These are phyloP conservation scores for Eurois occulta DNA, from an alignment of 2,888 invertebrate genomes.

Conservation along the genomic window DNA sequence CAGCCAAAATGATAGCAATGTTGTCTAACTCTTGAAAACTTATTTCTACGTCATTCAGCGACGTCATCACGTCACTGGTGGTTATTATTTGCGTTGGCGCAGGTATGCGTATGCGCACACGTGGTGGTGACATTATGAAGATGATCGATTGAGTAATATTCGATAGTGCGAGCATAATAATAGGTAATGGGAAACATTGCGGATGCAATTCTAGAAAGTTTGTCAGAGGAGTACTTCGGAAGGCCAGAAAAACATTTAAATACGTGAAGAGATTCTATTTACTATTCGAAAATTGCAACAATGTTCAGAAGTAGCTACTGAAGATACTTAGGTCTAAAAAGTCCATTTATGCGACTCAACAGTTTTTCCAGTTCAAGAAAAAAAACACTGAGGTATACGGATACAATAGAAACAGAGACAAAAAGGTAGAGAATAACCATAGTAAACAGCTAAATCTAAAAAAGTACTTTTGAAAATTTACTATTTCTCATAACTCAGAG, in stretches of 20 bases:
- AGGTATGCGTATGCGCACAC: conserved; percentile 50
- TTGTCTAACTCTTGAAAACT: conserved; percentile 50
- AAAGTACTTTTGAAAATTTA: not conserved
- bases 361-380: not conserved
- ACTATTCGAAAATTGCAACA: not conserved
- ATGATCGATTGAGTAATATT: conserved; percentile 13
- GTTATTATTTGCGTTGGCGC: conserved; percentile 40
- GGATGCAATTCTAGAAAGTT: not conserved
- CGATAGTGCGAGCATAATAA: not conserved
- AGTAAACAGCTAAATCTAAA: not conserved
- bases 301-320: not conserved
- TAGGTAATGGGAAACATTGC: not conserved
- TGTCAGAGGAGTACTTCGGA: not conserved
- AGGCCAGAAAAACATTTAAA: not conserved
- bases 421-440: not conserved
- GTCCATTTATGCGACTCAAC: not conserved
- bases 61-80: conserved; percentile 46
- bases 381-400: not conserved
- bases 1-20: conserved; percentile 62
- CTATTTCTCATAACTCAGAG: not conserved
- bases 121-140: conserved; percentile 34
- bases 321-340: not conserved
- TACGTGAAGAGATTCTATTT: not conserved
- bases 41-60: conserved; percentile 38
- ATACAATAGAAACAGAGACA: not conserved